Conservation (phyloP, 2,113 vertebrate species). For the Lucifuga dentata region DNA sequence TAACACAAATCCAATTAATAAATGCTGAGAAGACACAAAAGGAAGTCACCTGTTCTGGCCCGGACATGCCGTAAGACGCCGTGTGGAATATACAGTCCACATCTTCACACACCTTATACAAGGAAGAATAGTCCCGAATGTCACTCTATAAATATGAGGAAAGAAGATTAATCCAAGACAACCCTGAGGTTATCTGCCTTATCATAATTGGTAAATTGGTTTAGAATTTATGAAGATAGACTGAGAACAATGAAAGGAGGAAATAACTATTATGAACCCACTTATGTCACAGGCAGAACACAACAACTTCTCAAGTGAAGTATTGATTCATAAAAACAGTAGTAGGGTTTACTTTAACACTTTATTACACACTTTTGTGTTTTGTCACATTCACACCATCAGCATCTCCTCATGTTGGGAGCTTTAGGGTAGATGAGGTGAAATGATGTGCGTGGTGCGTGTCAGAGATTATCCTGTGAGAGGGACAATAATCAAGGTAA, state of each 20-base stretch:
- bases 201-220: too few species aligned
- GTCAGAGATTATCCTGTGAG: conserved; percentile 6
- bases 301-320: too few species aligned
- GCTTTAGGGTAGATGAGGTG: neutral
- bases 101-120: conserved; percentile 86
- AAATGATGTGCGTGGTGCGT: neutral
- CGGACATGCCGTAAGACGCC: conserved; percentile 93
- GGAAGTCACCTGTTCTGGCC: conserved; percentile 88
- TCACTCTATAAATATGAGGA: conserved; percentile 84
- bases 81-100: conserved; percentile 93
- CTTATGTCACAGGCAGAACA: too few species aligned
- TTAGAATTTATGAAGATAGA: too few species aligned
- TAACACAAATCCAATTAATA: too few species aligned
- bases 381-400: too few species aligned
- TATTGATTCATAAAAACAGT: too few species aligned
- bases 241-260: too few species aligned
- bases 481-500: conserved; percentile 64
- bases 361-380: too few species aligned
- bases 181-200: neutral
- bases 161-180: neutral
- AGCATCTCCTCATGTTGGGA: neutral
- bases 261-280: too few species aligned
- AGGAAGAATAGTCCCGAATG: conserved; percentile 87
- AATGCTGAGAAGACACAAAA: neutral
- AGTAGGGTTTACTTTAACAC: too few species aligned